Evolutionary conservation across 2,888 invertebrate species (phyloP).

Genomic region (Drosophila buzzatii): DNA sequence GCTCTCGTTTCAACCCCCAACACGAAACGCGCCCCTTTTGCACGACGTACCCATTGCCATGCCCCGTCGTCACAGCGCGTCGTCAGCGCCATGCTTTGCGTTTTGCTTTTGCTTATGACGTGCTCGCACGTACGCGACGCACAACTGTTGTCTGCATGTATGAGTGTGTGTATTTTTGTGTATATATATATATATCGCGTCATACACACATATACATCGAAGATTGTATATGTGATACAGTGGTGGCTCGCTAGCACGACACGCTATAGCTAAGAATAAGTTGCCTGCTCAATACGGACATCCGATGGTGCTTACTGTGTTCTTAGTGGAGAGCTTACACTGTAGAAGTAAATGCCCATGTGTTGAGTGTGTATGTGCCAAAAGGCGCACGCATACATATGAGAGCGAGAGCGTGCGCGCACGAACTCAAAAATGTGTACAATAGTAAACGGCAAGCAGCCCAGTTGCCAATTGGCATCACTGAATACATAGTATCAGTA

Average conservation of each 20-base stretch:
- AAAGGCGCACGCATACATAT: slow-evolving; percentile 30
- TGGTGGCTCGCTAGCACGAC: slow-evolving; percentile 19
- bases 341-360: slow-evolving; percentile 36
- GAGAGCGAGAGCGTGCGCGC: slow-evolving; percentile 52
- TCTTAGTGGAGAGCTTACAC: slow-evolving; percentile 24
- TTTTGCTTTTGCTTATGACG: slow-evolving; percentile 74
- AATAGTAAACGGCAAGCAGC: slow-evolving; percentile 41
- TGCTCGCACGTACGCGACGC: slow-evolving; percentile 71
- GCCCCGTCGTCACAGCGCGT: slow-evolving; percentile 45
- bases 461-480: slow-evolving; percentile 51
- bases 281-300: slow-evolving; percentile 2
- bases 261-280: not conserved
- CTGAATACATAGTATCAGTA: not conserved
- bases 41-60: slow-evolving; percentile 48
- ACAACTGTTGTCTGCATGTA: slow-evolving; percentile 53
- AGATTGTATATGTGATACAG: slow-evolving; percentile 24
- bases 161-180: slow-evolving; percentile 7
- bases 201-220: slow-evolving; percentile 31
- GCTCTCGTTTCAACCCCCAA: slow-evolving; percentile 66
- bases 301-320: slow-evolving; percentile 2
- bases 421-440: slow-evolving; percentile 64
- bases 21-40: slow-evolving; percentile 66
- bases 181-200: slow-evolving; percentile 33
- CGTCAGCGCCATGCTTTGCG: slow-evolving; percentile 46
- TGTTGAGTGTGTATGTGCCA: slow-evolving; percentile 21